Base-by-base conservation (phyloP, 2,113 vertebrate species). In the Corvus cornix region DNA sequence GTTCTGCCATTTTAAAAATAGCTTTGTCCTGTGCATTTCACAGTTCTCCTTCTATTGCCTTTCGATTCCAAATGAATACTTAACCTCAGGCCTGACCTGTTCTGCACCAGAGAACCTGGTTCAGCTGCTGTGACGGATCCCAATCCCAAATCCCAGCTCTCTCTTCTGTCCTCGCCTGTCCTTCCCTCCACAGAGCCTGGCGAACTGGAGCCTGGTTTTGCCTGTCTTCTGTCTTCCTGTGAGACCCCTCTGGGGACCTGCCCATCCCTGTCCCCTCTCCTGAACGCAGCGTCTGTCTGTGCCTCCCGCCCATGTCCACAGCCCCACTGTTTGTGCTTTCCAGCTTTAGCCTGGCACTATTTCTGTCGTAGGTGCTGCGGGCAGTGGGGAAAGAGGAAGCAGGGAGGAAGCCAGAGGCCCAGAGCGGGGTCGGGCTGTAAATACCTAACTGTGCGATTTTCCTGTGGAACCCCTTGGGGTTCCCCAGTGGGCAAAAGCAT, bases 1-100 rank as follows among this genome's bases (percentile, higher is more conserved):
- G 95, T 95, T 96, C 89, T 96, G 70, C 79, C 88, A 69, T 89
- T 95, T 93, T 91, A 97, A 95, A 97, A 97, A 97, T 97, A 97
- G 93, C 87, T 95, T 94, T 96, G 95, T 97, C 96, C 95, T 74
- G 56, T 88, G 83, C 88, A 72, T 73, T 84, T 92, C 85, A 93
- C 94, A 92, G 81, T 82, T 95, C 68, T 95, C 80, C 92, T 90
- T 95, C 95, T 95, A 92, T 93, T 96, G 78, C 94, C 84, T 94
- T 96, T 96, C 59, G 82, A 92, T 93, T 83, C 94, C 33, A 92
- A 95, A 87, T 73, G 94, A 94, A 43, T 44, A 51, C 70, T 74
- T 87, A 72, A 80, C 96, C 95, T 92, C 95, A 96, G 41, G 87
- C 53, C 81, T 89, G 90, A 74, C 82, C 82, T 89, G 92, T 89